Base-by-base conservation (phyloP, 2,113 vertebrate species). In the Gallinago jamesoni region DNA sequence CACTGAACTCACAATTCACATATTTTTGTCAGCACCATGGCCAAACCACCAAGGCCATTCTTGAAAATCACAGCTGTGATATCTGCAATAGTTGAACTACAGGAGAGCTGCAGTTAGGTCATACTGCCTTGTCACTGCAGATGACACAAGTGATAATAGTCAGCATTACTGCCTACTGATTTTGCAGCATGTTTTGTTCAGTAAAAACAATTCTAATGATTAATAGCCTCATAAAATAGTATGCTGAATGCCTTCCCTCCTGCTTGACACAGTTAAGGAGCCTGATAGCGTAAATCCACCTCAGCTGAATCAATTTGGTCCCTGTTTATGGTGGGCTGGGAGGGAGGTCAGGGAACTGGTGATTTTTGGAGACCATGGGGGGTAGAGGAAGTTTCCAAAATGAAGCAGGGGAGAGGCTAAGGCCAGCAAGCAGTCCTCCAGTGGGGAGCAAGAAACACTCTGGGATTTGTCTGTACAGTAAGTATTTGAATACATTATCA, bases 121-220 rank as follows among this genome's bases (percentile, higher is more conserved):
- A 52, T 9, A 7, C 8, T 77, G 92, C 88, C 86, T 86, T 86
- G 64, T 69, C 75, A 83, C 75, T 14, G 48, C 76, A 56, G 52
- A 63, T 68, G 76, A 92, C 93, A 84, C 17, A 41, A 90, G 87
- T 12, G 19, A 52, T 35, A 89, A 67, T 37, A 75, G 86, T 72
- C 90, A 83, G 22, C 50, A 47, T 74, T 84, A 59, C 33, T 89
- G 56, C 52, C 64, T 68, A 68, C 77, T 78, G 77, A 60, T 87
- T 75, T 84, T 69, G 80, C 55, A 59, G 64, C 41, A 5, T 39
- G 33, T 81, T 92, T 94, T 56, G 28, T 78, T 84, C 64, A 9
- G 39, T 72, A 72, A 93, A 93, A 87, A 60, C 48, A 94, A 78
- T 60, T 81, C 69, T 68, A 84, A 45, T 60, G 43, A 95, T 92